Evolutionary conservation across 1,140 invertebrate genomes (phyloP).

Genomic region (Trichogramma pretiosum): DNA sequence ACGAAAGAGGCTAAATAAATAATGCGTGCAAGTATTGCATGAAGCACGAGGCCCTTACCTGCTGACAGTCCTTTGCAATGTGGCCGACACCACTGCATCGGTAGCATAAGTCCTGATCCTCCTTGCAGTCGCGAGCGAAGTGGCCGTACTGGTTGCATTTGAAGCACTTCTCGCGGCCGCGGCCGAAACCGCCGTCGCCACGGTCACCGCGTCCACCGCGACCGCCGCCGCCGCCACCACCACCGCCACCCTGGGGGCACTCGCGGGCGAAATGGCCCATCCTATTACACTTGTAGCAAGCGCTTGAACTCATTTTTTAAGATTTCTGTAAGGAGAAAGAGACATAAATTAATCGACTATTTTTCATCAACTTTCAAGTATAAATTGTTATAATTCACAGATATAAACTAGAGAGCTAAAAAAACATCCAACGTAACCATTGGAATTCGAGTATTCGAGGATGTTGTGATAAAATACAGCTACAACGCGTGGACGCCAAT

Average conservation of each 20-base stretch:
- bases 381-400: too few species aligned
- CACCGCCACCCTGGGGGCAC: constrained; percentile 61
- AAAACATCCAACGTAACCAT: too few species aligned
- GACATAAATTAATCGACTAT: too few species aligned
- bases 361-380: too few species aligned
- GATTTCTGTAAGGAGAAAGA: constrained; percentile 23
- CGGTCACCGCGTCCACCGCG: constrained; percentile 45
- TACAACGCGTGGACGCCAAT: too few species aligned
- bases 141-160: constrained; percentile 91
- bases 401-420: neutral
- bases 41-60: too few species aligned
- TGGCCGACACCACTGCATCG: constrained; percentile 76
- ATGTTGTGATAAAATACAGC: too few species aligned
- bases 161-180: constrained; percentile 78
- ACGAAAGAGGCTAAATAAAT: constrained; percentile 7
- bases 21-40: too few species aligned
- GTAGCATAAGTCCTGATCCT: constrained; percentile 77
- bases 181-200: constrained; percentile 49
- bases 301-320: constrained; percentile 49
- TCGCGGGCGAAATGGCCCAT: constrained; percentile 79
- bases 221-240: constrained; percentile 35
- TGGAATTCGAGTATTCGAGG: too few species aligned
- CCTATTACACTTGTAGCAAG: constrained; percentile 85
- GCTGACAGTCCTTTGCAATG: constrained; percentile 81
- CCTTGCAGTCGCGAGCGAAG: constrained; percentile 85